Evolutionary conservation across 2,888 invertebrate genomes (phyloP), one percentile per base, ranked within the genome.

Genomic region (Perizoma affinitatum): DNA sequence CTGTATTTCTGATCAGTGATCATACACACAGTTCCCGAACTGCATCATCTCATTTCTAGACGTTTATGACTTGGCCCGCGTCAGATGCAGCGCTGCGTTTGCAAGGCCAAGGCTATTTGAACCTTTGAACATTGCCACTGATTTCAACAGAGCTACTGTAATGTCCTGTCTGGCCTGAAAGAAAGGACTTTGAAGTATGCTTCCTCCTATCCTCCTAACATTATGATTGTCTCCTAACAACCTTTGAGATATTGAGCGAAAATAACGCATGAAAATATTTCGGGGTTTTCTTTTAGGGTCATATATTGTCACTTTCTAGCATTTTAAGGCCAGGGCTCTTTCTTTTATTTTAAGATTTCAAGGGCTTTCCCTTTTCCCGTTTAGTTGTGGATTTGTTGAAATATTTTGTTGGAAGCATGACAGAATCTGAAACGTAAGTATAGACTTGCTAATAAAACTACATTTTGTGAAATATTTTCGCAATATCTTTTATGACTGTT

Each of bases 21-120:
- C 22, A 22, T 22, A 22, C 22, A 22, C 22, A 22, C 22, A 22
- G 3, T 22, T 22, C 22, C 22, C 22, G 22, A 22, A 1, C 22
- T 38, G 1, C 5, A 38, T 38, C 11, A 43, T 43, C 22, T 4
- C 38, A 40, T 41, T 54, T 54, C 5, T 49, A 49, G 59, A 11
- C 45, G 46, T 54, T 33, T 54, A 22, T 54, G 45, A 57, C 54
- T 65, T 63, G 53, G 54, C 53, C 59, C 4, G 9, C 43, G 35
- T 65, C 56, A 10, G 68, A 72, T 70, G 66, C 73, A 71, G 75
- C 73, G 70, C 75, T 72, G 46, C 63, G 61, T 44, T 34, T 43
- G 50, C 72, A 75, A 76, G 76, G 75, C 67, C 74, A 74, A 76
- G 74, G 70, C 63, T 55, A 54, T 45, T 41, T 56, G 61, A 58